phyloP scores from a whole-genome alignment of 2,888 invertebrate species.

The Stenodera caucasica region DNA sequence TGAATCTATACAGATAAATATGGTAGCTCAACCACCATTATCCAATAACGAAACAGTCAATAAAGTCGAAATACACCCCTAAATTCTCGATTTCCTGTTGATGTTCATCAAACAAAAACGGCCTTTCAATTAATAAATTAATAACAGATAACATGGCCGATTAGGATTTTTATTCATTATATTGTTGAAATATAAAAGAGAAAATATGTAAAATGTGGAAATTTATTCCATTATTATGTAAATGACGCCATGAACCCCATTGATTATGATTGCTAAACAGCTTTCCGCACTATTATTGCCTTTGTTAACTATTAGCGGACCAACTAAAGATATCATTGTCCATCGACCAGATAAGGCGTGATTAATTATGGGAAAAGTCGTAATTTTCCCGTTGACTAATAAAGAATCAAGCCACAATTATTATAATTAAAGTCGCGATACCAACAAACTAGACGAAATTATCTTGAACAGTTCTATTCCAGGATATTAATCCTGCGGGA shows the following conservation, averaged over 20 bases:
- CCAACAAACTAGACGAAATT: too few relatives aligned
- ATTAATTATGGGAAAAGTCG: not conserved
- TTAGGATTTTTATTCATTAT: not conserved
- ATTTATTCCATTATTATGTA: constrained; percentile 7
- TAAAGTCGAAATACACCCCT: constrained; percentile 13
- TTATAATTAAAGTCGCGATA: too few relatives aligned
- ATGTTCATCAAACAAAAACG: not conserved
- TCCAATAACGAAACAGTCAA: constrained; percentile 26
- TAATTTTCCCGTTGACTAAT: too few relatives aligned
- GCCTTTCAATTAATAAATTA: not conserved
- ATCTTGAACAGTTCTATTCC: too few relatives aligned
- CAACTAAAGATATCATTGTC: not conserved
- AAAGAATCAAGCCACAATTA: too few relatives aligned
- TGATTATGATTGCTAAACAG: not conserved
- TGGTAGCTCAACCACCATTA: constrained; percentile 22
- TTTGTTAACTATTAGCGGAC: not conserved
- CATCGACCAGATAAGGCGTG: not conserved
- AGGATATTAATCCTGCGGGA: too few relatives aligned
- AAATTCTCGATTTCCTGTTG: not conserved
- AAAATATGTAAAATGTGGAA: not conserved
- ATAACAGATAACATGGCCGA: not conserved
- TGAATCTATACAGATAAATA: not conserved
- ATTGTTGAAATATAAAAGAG: not conserved
- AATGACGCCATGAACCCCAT: not conserved
- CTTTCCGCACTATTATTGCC: not conserved